phyloP scores from a whole-genome alignment of 1,140 invertebrate genomes.

The Diplogasteroides magnus region DNA sequence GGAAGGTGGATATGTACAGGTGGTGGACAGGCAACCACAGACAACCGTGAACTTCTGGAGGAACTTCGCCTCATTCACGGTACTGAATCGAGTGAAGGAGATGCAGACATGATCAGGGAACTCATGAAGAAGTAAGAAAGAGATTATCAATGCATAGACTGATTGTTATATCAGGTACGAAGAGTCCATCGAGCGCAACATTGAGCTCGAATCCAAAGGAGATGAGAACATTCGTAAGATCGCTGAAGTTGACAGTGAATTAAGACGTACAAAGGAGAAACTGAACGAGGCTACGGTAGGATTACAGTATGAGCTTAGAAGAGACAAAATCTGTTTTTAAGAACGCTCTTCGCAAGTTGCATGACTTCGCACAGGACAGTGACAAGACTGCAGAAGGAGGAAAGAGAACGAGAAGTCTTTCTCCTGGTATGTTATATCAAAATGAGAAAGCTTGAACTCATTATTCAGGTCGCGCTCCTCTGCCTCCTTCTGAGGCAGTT shows the following conservation, averaged over 20 bases:
- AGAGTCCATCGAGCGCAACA: slow-evolving; percentile 54
- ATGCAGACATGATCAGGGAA: slow-evolving; percentile 50
- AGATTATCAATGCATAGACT: slow-evolving; percentile 16
- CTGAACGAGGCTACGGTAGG: slow-evolving; percentile 36
- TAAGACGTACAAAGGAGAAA: slow-evolving; percentile 43
- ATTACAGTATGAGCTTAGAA: neutral
- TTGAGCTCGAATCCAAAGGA: slow-evolving; percentile 52
- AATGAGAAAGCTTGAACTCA: neutral
- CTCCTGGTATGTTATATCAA: too few relatives aligned
- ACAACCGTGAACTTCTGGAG: slow-evolving; percentile 33
- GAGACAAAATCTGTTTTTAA: slow-evolving; percentile 7
- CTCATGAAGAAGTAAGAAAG: slow-evolving; percentile 45
- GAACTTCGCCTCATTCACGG: slow-evolving; percentile 30
- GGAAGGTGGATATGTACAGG: slow-evolving; percentile 5
- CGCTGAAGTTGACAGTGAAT: slow-evolving; percentile 46
- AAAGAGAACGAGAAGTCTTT: slow-evolving; percentile 52
- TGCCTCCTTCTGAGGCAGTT: slow-evolving; percentile 48
- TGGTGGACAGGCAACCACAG: slow-evolving; percentile 19
- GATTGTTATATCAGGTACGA: slow-evolving; percentile 39
- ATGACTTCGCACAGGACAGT: slow-evolving; percentile 40
- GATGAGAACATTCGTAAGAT: slow-evolving; percentile 50
- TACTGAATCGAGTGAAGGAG: slow-evolving; percentile 19
- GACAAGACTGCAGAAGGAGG: slow-evolving; percentile 27
- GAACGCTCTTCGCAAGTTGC: slow-evolving; percentile 36
- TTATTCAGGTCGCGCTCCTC: slow-evolving; percentile 21